These are phyloP conservation scores for Buathra laborator DNA, from an alignment of 2,888 invertebrate genomes.

Conservation along the genomic window DNA sequence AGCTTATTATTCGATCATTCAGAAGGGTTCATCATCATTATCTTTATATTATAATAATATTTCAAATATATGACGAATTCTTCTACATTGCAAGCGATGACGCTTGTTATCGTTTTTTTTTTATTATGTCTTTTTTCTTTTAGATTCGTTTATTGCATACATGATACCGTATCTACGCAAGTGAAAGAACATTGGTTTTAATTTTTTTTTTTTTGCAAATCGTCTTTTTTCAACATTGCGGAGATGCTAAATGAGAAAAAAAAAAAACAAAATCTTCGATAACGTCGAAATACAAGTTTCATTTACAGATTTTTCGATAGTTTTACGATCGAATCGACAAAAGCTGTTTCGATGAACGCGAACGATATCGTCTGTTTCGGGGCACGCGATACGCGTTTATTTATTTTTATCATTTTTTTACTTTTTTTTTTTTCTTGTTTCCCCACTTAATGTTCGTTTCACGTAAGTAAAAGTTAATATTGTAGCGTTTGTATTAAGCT, in stretches of 20 bases:
- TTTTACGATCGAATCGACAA: slow-evolving; percentile 14
- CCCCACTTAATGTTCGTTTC: slow-evolving; percentile 8
- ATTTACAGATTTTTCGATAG: slow-evolving; percentile 49
- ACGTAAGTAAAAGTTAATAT: slow-evolving; percentile 61
- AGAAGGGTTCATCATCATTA: slow-evolving; percentile 31
- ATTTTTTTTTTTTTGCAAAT: slow-evolving; percentile 15
- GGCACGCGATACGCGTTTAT: slow-evolving; percentile 14
- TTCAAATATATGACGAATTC: slow-evolving; percentile 8
- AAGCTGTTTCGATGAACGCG: slow-evolving; percentile 45
- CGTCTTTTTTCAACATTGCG: slow-evolving; percentile 10
- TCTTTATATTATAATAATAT: not conserved
- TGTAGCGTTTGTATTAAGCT: slow-evolving; percentile 68
- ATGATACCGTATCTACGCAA: slow-evolving; percentile 42
- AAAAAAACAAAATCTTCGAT: slow-evolving; percentile 2
- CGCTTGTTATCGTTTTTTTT: slow-evolving; percentile 5
- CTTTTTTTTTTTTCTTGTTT: not conserved
- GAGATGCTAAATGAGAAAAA: slow-evolving; percentile 27
- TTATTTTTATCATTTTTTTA: not conserved
- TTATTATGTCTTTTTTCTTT: not conserved
- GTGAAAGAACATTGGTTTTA: slow-evolving; percentile 38
- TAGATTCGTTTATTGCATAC: slow-evolving; percentile 54
- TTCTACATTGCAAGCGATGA: slow-evolving; percentile 34
- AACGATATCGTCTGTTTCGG: slow-evolving; percentile 21
- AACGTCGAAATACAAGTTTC: slow-evolving; percentile 42
- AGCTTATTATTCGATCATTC: slow-evolving; percentile 44